These are phyloP conservation scores for Metopia argyrocephala DNA, from an alignment of 2,888 invertebrate genomes.

Conservation along the genomic window DNA sequence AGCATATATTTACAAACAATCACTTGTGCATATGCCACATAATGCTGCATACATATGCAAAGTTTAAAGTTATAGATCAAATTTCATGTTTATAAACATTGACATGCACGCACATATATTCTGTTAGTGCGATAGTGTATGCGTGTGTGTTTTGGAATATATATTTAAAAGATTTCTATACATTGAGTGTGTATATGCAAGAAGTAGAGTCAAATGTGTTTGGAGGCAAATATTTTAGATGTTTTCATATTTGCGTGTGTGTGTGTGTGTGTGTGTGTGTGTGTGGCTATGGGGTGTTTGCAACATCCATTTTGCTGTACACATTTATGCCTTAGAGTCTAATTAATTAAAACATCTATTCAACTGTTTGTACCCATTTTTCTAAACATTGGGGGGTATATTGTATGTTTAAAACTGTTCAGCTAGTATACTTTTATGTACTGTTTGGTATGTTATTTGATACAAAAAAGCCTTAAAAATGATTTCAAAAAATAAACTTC, in stretches of 20 bases:
- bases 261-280: background rate
- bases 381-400: slow-evolving; percentile 7
- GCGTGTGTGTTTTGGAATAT: background rate
- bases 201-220: too few species aligned
- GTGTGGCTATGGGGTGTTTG: slow-evolving; percentile 10
- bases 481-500: too few species aligned
- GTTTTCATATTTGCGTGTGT: slow-evolving; percentile 9
- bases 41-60: background rate
- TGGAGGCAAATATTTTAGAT: background rate
- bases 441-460: too few species aligned
- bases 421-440: too few species aligned
- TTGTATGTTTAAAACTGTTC: too few species aligned
- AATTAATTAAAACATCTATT: slow-evolving; percentile 61
- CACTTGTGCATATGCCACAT: background rate
- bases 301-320: slow-evolving; percentile 9
- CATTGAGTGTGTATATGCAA: background rate
- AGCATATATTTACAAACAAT: background rate
- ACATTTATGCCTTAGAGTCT: slow-evolving; percentile 53
- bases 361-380: slow-evolving; percentile 38
- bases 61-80: slow-evolving; percentile 35
- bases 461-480: too few species aligned
- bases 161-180: background rate
- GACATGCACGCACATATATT: background rate
- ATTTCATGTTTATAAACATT: background rate
- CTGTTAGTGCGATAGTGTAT: too few species aligned